Percentiles rank a stretch among this genome's conserved stretches.
Evolutionary conservation across 2,797 vertebrate genomes (phyloP).

Genomic region (Cirrhinus molitorella): DNA sequence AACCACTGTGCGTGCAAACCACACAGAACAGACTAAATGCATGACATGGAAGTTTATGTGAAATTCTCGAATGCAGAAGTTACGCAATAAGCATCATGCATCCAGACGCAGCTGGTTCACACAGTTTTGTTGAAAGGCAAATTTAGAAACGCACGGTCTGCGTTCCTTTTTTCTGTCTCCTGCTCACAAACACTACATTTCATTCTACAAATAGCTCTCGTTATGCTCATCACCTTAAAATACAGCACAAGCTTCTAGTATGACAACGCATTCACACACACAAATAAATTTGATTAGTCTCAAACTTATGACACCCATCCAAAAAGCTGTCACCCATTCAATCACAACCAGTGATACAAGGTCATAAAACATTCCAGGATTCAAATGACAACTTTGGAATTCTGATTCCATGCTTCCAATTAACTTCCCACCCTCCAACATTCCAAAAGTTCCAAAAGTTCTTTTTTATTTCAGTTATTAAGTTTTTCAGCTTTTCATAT

Average conservation of each 20-base stretch:
- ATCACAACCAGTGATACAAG: not conserved
- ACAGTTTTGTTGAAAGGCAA: not conserved
- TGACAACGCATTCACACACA: not conserved
- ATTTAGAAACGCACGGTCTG: not conserved
- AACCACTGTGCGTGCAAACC: not conserved
- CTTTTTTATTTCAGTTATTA: too few species aligned
- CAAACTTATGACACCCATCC: not conserved
- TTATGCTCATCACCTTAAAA: not conserved
- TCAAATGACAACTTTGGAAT: conserved; percentile 26
- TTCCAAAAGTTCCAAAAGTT: not conserved
- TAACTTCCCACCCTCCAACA: not conserved
- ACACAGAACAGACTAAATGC: not conserved
- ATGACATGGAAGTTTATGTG: not conserved
- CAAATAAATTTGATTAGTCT: not conserved
- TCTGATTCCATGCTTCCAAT: conserved; percentile 20
- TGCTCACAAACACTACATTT: not conserved
- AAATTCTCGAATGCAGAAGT: conserved; percentile 17
- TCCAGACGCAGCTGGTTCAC: not conserved
- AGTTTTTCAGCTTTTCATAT: too few species aligned
- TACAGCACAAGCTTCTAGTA: not conserved
- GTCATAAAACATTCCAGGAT: not conserved
- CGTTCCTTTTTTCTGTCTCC: not conserved
- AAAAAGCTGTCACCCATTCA: not conserved
- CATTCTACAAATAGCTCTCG: not conserved
- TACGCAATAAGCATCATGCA: not conserved